These are phyloP conservation scores for Loris lydekkerianus DNA, from an alignment of 2,797 vertebrate genomes.

Conservation along the genomic window DNA sequence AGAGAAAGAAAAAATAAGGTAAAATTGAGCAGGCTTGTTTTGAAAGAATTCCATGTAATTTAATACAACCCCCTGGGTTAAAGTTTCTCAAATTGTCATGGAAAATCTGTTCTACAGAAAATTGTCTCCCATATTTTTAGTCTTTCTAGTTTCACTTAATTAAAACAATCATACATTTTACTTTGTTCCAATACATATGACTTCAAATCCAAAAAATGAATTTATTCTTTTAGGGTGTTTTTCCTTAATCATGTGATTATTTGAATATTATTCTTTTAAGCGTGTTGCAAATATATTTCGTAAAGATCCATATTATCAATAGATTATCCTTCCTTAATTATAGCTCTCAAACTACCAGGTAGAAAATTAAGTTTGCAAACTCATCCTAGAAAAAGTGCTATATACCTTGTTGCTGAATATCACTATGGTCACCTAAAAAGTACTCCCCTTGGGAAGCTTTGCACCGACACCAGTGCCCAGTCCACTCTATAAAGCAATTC, in stretches of 20 bases:
- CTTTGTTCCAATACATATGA: not conserved
- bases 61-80: not conserved
- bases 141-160: not conserved
- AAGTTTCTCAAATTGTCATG: not conserved
- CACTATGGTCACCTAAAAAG: no score
- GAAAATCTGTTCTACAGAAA: constrained; percentile 24
- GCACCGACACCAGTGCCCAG: no score
- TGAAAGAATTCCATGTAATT: not conserved
- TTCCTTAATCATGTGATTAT: not conserved
- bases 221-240: not conserved
- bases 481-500: no score
- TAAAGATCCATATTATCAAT: not conserved
- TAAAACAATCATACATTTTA: constrained; percentile 8
- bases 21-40: not conserved
- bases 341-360: not conserved
- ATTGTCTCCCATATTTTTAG: constrained; percentile 50
- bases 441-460: no score
- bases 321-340: constrained; percentile 2
- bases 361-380: no score
- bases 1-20: not conserved
- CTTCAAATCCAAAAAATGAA: constrained; percentile 26
- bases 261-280: not conserved
- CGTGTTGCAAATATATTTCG: constrained; percentile 32
- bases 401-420: no score
- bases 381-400: no score